A percentile compares a stretch with the other conserved stretches of the same genome.
Conservation (phyloP, 2,113 vertebrate species). For the Pyxicephalus adspersus region DNA sequence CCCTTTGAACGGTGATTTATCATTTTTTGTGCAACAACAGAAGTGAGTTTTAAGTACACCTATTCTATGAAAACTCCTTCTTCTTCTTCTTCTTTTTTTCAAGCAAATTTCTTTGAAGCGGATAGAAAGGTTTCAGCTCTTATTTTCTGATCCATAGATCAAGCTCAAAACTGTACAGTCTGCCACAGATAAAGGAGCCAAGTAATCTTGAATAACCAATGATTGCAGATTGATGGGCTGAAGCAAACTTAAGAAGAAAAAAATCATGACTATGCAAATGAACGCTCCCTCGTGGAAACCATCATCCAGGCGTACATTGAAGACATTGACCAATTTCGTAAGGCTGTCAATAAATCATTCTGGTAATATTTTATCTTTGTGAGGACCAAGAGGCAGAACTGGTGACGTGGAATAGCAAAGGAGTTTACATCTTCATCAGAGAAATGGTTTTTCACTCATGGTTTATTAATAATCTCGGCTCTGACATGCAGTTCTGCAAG, state of each 20-base stretch:
- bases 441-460: too few species aligned
- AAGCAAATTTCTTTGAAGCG: constrained; percentile 57
- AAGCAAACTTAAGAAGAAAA: background rate
- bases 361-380: background rate
- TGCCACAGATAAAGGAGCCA: constrained; percentile 48
- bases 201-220: constrained; percentile 54
- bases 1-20: constrained; percentile 52
- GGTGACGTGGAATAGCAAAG: too few species aligned
- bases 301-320: background rate
- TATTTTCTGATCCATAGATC: constrained; percentile 32
- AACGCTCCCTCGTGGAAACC: background rate
- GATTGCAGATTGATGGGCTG: constrained; percentile 45
- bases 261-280: constrained; percentile 32
- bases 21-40: constrained; percentile 47
- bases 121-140: constrained; percentile 37
- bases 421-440: too few species aligned
- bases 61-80: constrained; percentile 53
- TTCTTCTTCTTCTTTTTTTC: constrained; percentile 53
- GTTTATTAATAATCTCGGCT: too few species aligned
- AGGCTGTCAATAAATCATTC: background rate
- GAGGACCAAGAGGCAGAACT: background rate
- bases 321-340: background rate
- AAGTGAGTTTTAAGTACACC: constrained; percentile 59
- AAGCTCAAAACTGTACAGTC: background rate
- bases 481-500: too few species aligned